phyloP scores from a whole-genome alignment of 2,888 invertebrate species.

The Homarus gammarus region DNA sequence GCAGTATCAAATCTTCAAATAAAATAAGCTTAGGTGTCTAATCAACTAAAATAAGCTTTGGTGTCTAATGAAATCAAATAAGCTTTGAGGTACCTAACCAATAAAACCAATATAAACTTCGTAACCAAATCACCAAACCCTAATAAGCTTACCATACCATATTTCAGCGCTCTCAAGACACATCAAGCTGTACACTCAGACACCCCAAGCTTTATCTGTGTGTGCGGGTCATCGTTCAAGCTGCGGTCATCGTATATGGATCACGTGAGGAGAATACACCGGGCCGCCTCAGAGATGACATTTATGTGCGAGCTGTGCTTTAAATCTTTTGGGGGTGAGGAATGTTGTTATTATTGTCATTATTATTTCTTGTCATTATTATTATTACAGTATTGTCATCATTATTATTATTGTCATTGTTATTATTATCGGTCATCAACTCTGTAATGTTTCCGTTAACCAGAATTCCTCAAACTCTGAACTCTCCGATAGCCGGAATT shows the following conservation, averaged over 20 bases:
- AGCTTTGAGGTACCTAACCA: background rate
- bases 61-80: too few species aligned
- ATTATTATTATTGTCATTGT: slow-evolving; percentile 9
- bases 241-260: slow-evolving; percentile 52
- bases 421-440: too few species aligned
- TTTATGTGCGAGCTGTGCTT: slow-evolving; percentile 51
- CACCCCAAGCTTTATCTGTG: slow-evolving; percentile 46
- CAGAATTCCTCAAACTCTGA: too few species aligned
- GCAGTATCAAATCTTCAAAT: too few species aligned
- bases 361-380: background rate
- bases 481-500: too few species aligned
- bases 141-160: background rate
- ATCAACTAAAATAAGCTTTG: too few species aligned
- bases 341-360: background rate
- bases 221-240: slow-evolving; percentile 44
- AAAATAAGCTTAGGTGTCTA: too few species aligned
- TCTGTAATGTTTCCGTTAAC: too few species aligned
- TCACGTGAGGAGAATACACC: slow-evolving; percentile 52
- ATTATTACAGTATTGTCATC: background rate
- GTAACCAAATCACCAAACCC: background rate
- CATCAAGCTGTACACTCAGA: slow-evolving; percentile 53
- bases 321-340: slow-evolving; percentile 49
- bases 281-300: slow-evolving; percentile 48
- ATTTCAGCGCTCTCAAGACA: slow-evolving; percentile 52
- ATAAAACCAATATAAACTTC: background rate